Evolutionary conservation across 1,140 invertebrate species (phyloP), one percentile per base, ranked within the genome.

Genomic region (Drosophila azteca): DNA sequence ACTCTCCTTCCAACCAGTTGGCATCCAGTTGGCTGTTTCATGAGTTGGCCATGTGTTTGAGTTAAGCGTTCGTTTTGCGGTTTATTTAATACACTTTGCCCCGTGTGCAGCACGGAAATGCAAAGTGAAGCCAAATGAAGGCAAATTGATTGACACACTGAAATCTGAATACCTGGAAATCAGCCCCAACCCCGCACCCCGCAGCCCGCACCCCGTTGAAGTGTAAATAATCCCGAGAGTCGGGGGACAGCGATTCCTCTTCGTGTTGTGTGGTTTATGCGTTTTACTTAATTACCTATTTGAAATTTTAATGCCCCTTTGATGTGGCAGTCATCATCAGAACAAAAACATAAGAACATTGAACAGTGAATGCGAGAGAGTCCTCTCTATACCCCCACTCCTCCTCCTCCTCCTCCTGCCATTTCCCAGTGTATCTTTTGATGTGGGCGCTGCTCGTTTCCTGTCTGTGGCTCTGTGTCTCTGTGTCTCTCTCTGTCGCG

Each of bases 221-320:
- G 83, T 87, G 83, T 87, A 87, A 88, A 83, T 87, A 87, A 87
- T 82, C 83, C 70, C 64, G 68, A 66, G 69, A 59, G 62, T 75
- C 53, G 53, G 17, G 17, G 17, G 17, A 0, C 17, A 6, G 59
- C 44, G 41, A 35, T n/a, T 43, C 41, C 52, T 44, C 52, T 63
- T 58, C 57, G 67, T 58, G 70, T 44, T 71, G 78, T 88, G 83
- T 57, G 83, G 83, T 77, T 88, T 83, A 83, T 88, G 83, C 79
- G 83, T 88, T 88, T 88, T 88, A 88, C 83, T 88, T 88, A 88
- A 88, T 88, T 88, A 88, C 83, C 77, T 83, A 83, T 83, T 88
- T 79, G 67, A 77, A 79, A 65, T 77, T 88, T 88, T 73, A 88
- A 87, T 79, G 81, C 71, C 83, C 60, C 76, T 88, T 88, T 88